A percentile compares a stretch with the other conserved stretches of the same genome.
These are phyloP conservation scores for Pygoscelis antarcticus DNA, from an alignment of 2,113 vertebrate species.

Conservation along the genomic window DNA sequence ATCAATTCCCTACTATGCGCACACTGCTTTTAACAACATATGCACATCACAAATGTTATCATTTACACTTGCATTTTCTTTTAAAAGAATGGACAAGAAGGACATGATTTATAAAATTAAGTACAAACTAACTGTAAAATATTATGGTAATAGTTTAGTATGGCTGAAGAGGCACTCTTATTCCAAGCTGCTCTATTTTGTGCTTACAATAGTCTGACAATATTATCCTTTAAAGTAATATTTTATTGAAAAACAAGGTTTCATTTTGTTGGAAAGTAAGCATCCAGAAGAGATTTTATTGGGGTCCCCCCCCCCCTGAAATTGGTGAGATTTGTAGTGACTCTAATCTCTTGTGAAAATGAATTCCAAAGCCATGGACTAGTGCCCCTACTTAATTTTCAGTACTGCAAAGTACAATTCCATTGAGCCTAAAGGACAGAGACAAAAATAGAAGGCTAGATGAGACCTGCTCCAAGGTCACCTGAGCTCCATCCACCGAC, in stretches of 20 bases:
- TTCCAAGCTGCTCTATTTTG: background rate
- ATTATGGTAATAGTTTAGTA: background rate
- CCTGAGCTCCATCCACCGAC: background rate
- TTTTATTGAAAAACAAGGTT: background rate
- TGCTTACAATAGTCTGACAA: background rate
- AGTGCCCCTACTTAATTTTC: background rate
- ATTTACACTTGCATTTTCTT: background rate
- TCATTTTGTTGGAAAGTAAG: background rate
- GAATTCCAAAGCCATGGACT: background rate
- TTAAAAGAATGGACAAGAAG: background rate
- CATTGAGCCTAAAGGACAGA: background rate
- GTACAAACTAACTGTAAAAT: background rate
- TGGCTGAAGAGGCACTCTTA: background rate
- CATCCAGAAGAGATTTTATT: background rate
- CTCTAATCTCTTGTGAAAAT: conserved; percentile 3
- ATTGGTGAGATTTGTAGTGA: background rate
- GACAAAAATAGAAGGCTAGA: conserved; percentile 28
- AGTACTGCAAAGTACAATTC: background rate
- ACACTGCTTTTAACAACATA: background rate
- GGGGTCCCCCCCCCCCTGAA: accelerated
- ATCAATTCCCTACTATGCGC: background rate
- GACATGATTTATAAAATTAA: background rate
- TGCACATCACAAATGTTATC: background rate
- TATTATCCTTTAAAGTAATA: background rate
- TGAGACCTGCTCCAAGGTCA: conserved; percentile 36